Conservation (phyloP, 2,888 invertebrate species). For the Calliphora vomitoria region DNA sequence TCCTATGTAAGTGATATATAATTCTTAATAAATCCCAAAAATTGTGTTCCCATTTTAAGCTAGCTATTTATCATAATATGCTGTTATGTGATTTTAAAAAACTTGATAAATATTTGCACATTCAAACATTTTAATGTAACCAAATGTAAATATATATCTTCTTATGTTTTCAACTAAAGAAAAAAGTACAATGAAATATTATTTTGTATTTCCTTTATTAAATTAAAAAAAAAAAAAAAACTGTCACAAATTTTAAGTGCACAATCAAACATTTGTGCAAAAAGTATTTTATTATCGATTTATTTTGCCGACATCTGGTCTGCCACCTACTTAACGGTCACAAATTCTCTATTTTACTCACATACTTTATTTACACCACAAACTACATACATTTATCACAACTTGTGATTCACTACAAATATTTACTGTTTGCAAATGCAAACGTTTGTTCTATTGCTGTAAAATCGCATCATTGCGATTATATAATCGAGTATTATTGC, state of each 20-base stretch:
- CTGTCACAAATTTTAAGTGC: neutral
- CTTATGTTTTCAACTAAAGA: too few relatives aligned
- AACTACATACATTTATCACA: neutral
- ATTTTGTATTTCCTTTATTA: neutral
- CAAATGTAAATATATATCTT: neutral
- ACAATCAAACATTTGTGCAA: constrained; percentile 23
- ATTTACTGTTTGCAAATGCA: neutral
- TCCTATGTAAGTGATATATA: too few relatives aligned
- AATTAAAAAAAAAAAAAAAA: neutral
- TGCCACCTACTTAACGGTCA: constrained; percentile 58
- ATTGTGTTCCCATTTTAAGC: too few relatives aligned
- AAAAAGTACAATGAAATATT: too few relatives aligned
- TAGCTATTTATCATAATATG: too few relatives aligned
- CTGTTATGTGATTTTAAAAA: too few relatives aligned
- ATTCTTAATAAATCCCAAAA: too few relatives aligned
- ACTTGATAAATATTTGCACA: neutral
- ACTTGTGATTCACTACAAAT: neutral
- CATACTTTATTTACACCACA: neutral
- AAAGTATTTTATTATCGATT: constrained; percentile 53
- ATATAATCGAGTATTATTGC: constrained; percentile 11
- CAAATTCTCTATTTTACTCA: constrained; percentile 2
- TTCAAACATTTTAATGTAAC: neutral
- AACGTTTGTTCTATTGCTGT: neutral
- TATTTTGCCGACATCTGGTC: constrained; percentile 57
- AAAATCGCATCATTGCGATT: constrained; percentile 8